phyloP scores from a whole-genome alignment of 2,113 vertebrate species.

The Notothenia coriiceps region DNA sequence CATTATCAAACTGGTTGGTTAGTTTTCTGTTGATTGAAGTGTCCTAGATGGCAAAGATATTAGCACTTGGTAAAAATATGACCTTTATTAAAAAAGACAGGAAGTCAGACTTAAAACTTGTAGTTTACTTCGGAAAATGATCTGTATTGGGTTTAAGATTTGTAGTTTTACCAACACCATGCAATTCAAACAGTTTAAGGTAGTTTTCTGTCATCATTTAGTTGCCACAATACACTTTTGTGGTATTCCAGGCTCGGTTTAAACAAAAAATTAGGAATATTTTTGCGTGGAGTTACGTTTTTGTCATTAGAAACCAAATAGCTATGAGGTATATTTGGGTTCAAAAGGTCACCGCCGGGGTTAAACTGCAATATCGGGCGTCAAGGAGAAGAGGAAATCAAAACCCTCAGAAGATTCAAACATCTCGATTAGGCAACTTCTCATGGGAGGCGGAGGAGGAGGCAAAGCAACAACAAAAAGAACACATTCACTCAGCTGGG shows the following conservation, averaged over 20 bases:
- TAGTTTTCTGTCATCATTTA: too few species aligned
- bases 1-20: too few species aligned
- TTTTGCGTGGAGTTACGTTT: background rate
- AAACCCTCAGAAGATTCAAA: conserved; percentile 35
- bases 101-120: too few species aligned
- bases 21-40: too few species aligned
- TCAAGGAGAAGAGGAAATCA: conserved; percentile 59
- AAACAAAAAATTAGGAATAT: background rate
- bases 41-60: too few species aligned
- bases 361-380: conserved; percentile 36
- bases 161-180: too few species aligned
- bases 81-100: too few species aligned
- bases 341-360: conserved; percentile 19
- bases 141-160: too few species aligned
- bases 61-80: too few species aligned
- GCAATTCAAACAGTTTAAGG: too few species aligned
- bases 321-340: conserved; percentile 17
- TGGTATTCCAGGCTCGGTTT: background rate
- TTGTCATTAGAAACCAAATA: conserved; percentile 6
- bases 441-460: conserved; percentile 4
- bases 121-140: too few species aligned
- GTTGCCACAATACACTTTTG: too few species aligned
- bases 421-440: conserved; percentile 28
- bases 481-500: conserved; percentile 52
- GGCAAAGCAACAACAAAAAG: conserved; percentile 28